Evolutionary conservation across 2,797 vertebrate species (phyloP).

Genomic region (Hippocampus kuda): DNA sequence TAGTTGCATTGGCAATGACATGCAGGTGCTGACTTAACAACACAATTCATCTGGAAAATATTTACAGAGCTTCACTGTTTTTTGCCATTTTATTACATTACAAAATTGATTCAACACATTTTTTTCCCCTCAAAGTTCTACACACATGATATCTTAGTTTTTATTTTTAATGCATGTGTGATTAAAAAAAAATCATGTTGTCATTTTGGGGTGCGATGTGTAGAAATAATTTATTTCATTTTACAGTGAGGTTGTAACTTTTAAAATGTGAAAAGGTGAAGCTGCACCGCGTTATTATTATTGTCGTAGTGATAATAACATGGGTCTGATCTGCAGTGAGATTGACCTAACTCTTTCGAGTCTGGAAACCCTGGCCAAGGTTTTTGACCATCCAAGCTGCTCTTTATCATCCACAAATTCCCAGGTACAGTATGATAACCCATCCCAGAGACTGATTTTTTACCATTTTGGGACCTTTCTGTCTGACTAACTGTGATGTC

Average conservation of each 20-base stretch:
- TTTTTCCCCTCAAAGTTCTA: not conserved
- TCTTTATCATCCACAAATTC: conserved; percentile 48
- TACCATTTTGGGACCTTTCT: not conserved
- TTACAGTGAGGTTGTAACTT: not conserved
- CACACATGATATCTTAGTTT: not conserved
- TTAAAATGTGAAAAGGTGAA: not conserved
- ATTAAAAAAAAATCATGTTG: not conserved
- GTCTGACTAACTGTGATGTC: conserved; percentile 5
- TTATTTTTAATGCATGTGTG: not conserved
- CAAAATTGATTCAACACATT: not conserved
- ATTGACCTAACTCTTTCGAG: conserved; percentile 72
- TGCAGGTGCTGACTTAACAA: not conserved
- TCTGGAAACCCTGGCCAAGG: conserved; percentile 73
- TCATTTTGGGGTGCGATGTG: too few species aligned
- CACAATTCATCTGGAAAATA: not conserved
- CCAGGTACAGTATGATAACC: conserved; percentile 52
- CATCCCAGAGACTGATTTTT: not conserved
- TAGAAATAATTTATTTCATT: not conserved
- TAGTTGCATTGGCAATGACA: not conserved
- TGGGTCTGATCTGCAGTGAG: conserved; percentile 58
- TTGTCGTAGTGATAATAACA: not conserved
- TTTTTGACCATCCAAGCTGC: conserved; percentile 70
- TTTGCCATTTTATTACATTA: not conserved
- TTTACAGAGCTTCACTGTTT: not conserved
- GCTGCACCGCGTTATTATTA: not conserved